A percentile compares a stretch with the other conserved stretches of the same genome.
phyloP scores from a whole-genome alignment of 2,888 invertebrate species.

The Acholoe squamosa region DNA sequence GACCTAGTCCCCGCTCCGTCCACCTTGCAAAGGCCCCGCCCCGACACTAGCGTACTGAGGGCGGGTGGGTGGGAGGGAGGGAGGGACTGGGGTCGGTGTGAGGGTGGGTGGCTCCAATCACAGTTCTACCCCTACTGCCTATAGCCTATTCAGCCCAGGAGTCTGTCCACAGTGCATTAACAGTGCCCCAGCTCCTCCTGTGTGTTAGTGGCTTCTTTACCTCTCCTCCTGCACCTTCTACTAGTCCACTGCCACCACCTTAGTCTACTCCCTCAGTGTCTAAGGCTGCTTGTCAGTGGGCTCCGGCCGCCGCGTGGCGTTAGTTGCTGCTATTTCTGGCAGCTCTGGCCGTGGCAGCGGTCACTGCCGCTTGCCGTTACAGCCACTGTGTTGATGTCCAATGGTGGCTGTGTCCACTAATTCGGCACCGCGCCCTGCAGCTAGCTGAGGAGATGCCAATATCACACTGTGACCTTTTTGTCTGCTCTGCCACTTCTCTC shows the following conservation, averaged over 20 bases:
- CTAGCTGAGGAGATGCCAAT: conserved; percentile 38
- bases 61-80: conserved; percentile 38
- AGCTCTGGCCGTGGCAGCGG: background rate
- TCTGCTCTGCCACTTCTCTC: background rate
- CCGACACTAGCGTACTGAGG: background rate
- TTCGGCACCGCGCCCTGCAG: background rate
- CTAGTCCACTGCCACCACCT: background rate
- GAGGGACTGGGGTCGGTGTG: background rate
- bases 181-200: background rate
- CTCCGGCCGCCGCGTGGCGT: background rate
- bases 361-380: background rate
- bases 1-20: conserved; percentile 34
- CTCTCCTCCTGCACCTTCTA: background rate
- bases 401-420: conserved; percentile 39
- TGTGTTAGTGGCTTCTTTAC: background rate
- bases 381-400: conserved; percentile 7
- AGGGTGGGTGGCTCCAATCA: conserved; percentile 21
- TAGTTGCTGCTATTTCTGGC: conserved; percentile 31
- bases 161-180: background rate
- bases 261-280: background rate
- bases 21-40: background rate
- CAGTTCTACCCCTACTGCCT: background rate
- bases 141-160: background rate
- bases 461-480: conserved; percentile 45
- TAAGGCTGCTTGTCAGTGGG: background rate